Percentiles rank a stretch among this genome's conserved stretches.
phyloP scores from a whole-genome alignment of 2,113 vertebrate genomes.

The Tenebrosternarchus preto region DNA sequence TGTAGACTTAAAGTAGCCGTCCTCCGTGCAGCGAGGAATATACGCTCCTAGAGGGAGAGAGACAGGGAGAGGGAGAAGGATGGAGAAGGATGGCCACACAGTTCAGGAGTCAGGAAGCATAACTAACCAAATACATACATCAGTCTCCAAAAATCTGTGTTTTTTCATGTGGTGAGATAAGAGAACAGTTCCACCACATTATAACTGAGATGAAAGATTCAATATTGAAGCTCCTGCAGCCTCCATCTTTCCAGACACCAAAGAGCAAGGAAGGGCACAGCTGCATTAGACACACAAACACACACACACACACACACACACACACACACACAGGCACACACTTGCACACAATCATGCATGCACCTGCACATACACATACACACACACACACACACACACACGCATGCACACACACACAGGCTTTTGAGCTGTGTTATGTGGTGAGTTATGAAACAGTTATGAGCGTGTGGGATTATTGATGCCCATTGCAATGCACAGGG shows the following conservation, averaged over 20 bases:
- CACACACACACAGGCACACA: slow-evolving; percentile 17
- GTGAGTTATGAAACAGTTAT: slow-evolving; percentile 54
- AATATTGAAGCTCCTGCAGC: neutral
- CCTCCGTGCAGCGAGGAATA: slow-evolving; percentile 89
- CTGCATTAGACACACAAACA: slow-evolving; percentile 40
- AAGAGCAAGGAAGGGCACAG: neutral
- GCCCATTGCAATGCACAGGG: slow-evolving; percentile 44
- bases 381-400: too few relatives aligned
- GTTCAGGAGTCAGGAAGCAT: too few relatives aligned
- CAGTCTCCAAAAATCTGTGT: too few relatives aligned
- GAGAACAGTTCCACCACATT: too few relatives aligned
- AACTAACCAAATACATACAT: too few relatives aligned
- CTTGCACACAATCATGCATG: slow-evolving; percentile 32
- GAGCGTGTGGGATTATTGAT: slow-evolving; percentile 49
- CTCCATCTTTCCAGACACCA: neutral
- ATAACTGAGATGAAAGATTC: too few relatives aligned
- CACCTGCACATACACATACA: neutral
- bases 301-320: too few relatives aligned
- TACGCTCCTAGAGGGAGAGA: slow-evolving; percentile 79
- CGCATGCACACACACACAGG: slow-evolving; percentile 9
- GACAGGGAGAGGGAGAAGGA: neutral
- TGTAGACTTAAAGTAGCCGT: slow-evolving; percentile 92
- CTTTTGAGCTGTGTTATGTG: slow-evolving; percentile 54
- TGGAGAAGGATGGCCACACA: too few relatives aligned
- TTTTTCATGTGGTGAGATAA: too few relatives aligned